These are phyloP conservation scores for Stegodyphus mimosarum DNA, from an alignment of 1,140 invertebrate genomes.

Conservation along the genomic window DNA sequence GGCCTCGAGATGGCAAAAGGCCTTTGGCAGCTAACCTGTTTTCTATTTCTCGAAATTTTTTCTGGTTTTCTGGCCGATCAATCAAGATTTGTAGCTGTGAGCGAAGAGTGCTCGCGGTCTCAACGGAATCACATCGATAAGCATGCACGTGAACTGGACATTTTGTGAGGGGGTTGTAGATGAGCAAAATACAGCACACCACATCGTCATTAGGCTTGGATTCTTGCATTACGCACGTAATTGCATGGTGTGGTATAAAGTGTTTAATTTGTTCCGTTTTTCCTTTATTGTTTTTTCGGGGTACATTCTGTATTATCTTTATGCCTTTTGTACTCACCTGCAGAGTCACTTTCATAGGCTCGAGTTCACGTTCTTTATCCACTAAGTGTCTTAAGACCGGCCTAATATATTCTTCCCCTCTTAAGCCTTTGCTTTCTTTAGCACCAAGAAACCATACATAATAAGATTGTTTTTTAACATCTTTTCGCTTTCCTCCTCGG, in stretches of 20 bases:
- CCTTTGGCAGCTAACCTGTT: constrained; percentile 71
- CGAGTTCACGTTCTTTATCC: constrained; percentile 83
- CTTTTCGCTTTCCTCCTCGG: constrained; percentile 66
- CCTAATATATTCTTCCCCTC: constrained; percentile 82
- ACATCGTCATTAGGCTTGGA: constrained; percentile 80
- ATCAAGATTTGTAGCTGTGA: constrained; percentile 85
- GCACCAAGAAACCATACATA: constrained; percentile 98
- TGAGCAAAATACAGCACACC: constrained; percentile 87
- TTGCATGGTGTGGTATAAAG: constrained; percentile 92
- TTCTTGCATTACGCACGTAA: constrained; percentile 84
- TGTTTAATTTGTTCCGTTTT: constrained; percentile 82
- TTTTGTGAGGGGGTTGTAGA: constrained; percentile 92
- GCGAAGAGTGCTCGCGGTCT: constrained; percentile 87
- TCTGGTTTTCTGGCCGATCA: constrained; percentile 86
- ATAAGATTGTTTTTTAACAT: constrained; percentile 94
- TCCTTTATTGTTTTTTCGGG: constrained; percentile 61
- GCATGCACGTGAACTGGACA: constrained; percentile 91
- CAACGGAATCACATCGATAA: constrained; percentile 92
- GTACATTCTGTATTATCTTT: constrained; percentile 86
- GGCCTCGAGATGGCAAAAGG: constrained; percentile 63
- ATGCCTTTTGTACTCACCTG: constrained; percentile 90
- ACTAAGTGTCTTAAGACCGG: constrained; percentile 87
- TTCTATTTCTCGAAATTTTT: constrained; percentile 84
- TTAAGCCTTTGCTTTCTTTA: constrained; percentile 89
- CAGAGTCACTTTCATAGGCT: constrained; percentile 89